Evolutionary conservation across 2,888 invertebrate genomes (phyloP).

Genomic region (Macrophya annulata): DNA sequence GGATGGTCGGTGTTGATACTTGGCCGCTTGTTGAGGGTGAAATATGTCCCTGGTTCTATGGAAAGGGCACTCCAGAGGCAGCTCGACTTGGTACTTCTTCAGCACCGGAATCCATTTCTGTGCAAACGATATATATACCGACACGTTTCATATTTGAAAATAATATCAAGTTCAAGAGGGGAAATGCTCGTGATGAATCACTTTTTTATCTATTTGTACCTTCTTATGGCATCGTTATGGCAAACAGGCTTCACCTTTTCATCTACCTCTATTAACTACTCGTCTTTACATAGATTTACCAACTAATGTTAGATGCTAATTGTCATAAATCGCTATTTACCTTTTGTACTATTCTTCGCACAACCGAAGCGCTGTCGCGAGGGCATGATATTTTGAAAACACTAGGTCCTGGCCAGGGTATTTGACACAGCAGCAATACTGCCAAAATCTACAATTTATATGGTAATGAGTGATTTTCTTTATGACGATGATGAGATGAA

Average conservation of each 20-base stretch:
- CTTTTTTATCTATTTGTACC: neutral
- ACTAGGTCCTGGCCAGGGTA: slow-evolving; percentile 94
- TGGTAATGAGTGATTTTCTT: slow-evolving; percentile 38
- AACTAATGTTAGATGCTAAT: neutral
- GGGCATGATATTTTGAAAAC: slow-evolving; percentile 94
- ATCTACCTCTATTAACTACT: too few species aligned
- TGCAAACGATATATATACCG: slow-evolving; percentile 56
- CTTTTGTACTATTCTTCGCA: slow-evolving; percentile 92
- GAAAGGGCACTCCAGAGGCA: slow-evolving; percentile 94
- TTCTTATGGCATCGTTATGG: too few species aligned
- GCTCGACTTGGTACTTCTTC: slow-evolving; percentile 92
- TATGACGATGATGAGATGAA: neutral
- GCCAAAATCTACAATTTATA: slow-evolving; percentile 85
- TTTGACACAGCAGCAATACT: slow-evolving; percentile 90
- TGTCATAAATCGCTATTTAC: slow-evolving; percentile 70
- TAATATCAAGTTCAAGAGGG: neutral
- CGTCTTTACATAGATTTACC: too few species aligned
- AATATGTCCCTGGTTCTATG: slow-evolving; percentile 94
- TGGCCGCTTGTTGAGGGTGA: slow-evolving; percentile 92
- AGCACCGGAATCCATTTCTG: slow-evolving; percentile 94
- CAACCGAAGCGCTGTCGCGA: slow-evolving; percentile 93
- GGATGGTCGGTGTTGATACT: slow-evolving; percentile 91
- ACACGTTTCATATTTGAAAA: neutral
- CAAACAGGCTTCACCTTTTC: too few species aligned
- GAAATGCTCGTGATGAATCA: too few species aligned